phyloP scores from a whole-genome alignment of 1,140 invertebrate species.

The Brachionus paranguensis region DNA sequence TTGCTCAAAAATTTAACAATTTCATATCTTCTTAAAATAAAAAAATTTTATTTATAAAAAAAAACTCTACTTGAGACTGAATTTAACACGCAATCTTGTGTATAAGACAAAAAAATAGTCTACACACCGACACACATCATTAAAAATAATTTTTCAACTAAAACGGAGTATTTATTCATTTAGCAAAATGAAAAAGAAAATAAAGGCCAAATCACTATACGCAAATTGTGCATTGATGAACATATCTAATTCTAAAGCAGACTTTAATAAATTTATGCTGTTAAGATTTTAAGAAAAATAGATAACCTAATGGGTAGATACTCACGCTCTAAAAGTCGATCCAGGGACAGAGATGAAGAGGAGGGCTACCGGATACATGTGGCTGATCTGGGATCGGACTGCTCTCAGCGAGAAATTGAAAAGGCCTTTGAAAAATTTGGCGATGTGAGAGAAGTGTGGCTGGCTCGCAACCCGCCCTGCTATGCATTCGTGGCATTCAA shows the following conservation, averaged over 20 bases:
- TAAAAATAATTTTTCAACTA: neutral
- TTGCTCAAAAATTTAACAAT: too few relatives aligned
- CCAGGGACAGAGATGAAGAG: constrained; percentile 39
- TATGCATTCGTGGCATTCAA: constrained; percentile 55
- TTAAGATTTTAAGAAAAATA: neutral
- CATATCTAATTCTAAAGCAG: neutral
- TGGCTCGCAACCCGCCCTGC: constrained; percentile 52
- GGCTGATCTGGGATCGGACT: constrained; percentile 43
- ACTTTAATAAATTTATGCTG: neutral
- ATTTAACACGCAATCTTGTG: neutral
- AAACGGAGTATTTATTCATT: neutral
- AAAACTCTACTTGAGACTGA: too few relatives aligned
- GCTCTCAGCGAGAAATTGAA: constrained; percentile 47
- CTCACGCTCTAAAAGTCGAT: neutral
- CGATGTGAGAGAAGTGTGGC: constrained; percentile 51
- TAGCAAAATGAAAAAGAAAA: too few relatives aligned
- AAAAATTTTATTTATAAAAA: too few relatives aligned
- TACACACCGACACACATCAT: neutral
- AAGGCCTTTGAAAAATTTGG: constrained; percentile 52
- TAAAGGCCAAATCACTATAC: neutral
- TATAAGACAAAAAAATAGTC: neutral
- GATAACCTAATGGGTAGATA: constrained; percentile 28
- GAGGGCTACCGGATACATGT: constrained; percentile 48
- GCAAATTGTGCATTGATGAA: neutral
- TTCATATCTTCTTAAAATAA: too few relatives aligned